Percentiles rank a stretch among this genome's conserved stretches.
These are phyloP conservation scores for Microcebus jonahi DNA, from an alignment of 2,113 vertebrate genomes.

Conservation along the genomic window DNA sequence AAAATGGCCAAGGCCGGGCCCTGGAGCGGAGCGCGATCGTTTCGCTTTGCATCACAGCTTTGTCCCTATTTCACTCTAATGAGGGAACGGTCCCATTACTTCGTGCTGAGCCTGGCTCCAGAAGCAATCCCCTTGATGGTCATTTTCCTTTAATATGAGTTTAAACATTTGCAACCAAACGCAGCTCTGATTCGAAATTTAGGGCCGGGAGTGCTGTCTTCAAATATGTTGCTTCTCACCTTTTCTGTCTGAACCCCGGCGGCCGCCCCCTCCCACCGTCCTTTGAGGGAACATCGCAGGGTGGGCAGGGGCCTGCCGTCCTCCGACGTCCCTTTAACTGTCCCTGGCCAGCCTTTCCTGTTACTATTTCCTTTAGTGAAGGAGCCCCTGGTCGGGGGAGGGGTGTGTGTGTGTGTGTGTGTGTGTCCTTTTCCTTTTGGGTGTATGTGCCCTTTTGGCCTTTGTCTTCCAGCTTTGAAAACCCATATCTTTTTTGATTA, in stretches of 20 bases:
- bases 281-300: background rate
- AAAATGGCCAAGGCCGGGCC: background rate
- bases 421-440: background rate
- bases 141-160: conserved; percentile 57
- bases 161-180: conserved; percentile 73
- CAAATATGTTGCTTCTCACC: background rate
- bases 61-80: conserved; percentile 61
- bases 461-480: conserved; percentile 56
- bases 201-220: conserved; percentile 14
- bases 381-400: background rate
- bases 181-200: conserved; percentile 67
- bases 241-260: background rate
- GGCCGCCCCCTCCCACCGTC: background rate
- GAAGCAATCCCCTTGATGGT: conserved; percentile 55
- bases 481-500: background rate
- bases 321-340: background rate
- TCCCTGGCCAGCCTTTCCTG: background rate
- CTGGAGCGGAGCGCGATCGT: background rate
- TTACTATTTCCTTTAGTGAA: background rate
- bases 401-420: background rate
- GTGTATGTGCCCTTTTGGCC: background rate
- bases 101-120: conserved; percentile 18
- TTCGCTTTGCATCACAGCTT: background rate
- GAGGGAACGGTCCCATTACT: conserved; percentile 8
- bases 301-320: background rate